Conservation (phyloP, 1,140 invertebrate species). For the Ruditapes philippinarum region DNA sequence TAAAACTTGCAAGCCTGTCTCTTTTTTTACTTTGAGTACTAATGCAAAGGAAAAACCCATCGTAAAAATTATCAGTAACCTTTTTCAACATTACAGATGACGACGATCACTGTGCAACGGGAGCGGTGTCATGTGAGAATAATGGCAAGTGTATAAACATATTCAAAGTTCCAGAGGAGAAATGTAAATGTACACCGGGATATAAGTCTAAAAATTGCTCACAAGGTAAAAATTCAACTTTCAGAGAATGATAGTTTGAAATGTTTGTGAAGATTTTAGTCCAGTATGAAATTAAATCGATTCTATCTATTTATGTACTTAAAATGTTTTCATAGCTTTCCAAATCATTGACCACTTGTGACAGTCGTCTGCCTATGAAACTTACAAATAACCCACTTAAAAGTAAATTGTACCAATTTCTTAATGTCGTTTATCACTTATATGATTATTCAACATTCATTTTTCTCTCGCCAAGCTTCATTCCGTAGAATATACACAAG, state of each 20-base stretch:
- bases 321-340: not conserved
- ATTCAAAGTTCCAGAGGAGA: not conserved
- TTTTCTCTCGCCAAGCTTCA: too few species aligned
- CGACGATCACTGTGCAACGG: not conserved
- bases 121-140: not conserved
- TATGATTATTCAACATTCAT: too few species aligned
- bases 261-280: not conserved
- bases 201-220: not conserved
- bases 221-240: not conserved
- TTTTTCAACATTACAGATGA: too few species aligned
- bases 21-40: too few species aligned
- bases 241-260: not conserved
- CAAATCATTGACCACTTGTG: not conserved
- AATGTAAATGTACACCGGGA: constrained; percentile 12
- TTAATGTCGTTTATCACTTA: too few species aligned
- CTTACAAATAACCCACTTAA: too few species aligned
- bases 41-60: too few species aligned
- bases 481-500: too few species aligned
- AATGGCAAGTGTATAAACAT: constrained; percentile 27
- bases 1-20: too few species aligned
- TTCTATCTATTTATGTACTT: not conserved
- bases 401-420: too few species aligned
- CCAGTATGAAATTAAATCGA: not conserved
- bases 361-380: too few species aligned
- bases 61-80: too few species aligned